phyloP scores from a whole-genome alignment of 1,140 invertebrate genomes.

The Macrosteles quadrilineatus region DNA sequence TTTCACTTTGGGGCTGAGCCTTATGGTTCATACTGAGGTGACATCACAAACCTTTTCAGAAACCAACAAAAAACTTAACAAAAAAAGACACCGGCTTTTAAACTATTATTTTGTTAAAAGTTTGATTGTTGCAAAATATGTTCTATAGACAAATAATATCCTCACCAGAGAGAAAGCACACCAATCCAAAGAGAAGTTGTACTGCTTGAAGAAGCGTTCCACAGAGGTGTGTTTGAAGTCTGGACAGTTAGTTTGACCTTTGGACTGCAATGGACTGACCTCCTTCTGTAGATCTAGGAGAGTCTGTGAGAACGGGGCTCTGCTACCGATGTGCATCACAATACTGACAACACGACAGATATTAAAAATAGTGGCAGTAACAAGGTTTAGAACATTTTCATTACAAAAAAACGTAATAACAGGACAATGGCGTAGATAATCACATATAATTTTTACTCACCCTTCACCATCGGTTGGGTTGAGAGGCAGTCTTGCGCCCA shows the following conservation, averaged over 20 bases:
- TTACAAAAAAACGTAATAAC: too few species aligned
- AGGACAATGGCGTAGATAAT: too few species aligned
- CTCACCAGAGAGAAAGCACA: slow-evolving; percentile 81
- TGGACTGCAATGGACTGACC: slow-evolving; percentile 73
- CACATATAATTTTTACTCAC: slow-evolving; percentile 56
- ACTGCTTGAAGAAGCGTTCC: slow-evolving; percentile 77
- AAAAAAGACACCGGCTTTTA: too few species aligned
- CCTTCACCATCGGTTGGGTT: slow-evolving; percentile 83
- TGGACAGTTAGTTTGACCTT: slow-evolving; percentile 66
- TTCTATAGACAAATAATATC: too few species aligned
- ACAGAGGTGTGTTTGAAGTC: slow-evolving; percentile 83
- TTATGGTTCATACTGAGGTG: too few species aligned
- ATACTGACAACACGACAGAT: slow-evolving; percentile 63
- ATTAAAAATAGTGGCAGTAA: background rate
- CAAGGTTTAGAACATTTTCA: too few species aligned
- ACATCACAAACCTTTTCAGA: too few species aligned
- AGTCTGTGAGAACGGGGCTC: slow-evolving; percentile 68
- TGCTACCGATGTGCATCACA: slow-evolving; percentile 77
- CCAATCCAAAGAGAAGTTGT: slow-evolving; percentile 82
- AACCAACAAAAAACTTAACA: too few species aligned
- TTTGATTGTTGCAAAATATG: too few species aligned
- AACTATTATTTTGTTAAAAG: too few species aligned
- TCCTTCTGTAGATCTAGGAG: slow-evolving; percentile 77
- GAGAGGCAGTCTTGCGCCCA: slow-evolving; percentile 78
- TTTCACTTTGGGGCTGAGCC: too few species aligned